Conservation (phyloP, 1,140 invertebrate species). For the Brachionus rubens region DNA sequence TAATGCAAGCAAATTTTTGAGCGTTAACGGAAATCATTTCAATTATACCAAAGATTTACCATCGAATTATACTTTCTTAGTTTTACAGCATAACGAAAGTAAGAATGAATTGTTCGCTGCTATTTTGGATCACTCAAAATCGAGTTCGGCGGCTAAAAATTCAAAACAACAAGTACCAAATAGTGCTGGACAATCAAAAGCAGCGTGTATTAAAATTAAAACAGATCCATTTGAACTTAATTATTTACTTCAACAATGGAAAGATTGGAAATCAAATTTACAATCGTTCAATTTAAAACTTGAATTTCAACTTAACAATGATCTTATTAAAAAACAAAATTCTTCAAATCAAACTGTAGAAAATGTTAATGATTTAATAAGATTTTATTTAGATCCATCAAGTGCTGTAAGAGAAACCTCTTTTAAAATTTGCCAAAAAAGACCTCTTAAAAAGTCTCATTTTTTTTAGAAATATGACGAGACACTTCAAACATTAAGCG, state of each 20-base stretch:
- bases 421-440: too few relatives aligned
- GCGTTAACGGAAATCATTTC: constrained; percentile 23
- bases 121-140: constrained; percentile 32
- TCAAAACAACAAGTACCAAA: constrained; percentile 21
- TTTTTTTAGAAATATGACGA: constrained; percentile 36
- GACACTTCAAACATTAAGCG: neutral
- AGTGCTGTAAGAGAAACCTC: constrained; percentile 2
- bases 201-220: constrained; percentile 7
- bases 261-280: constrained; percentile 42
- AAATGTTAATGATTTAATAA: neutral
- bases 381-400: constrained; percentile 10
- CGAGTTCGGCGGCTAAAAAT: neutral
- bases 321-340: constrained; percentile 9
- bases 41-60: constrained; percentile 15
- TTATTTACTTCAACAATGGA: constrained; percentile 42
- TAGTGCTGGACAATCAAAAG: constrained; percentile 7
- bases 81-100: constrained; percentile 35
- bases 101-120: constrained; percentile 36
- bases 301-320: constrained; percentile 41
- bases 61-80: constrained; percentile 25
- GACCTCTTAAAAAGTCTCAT: too few relatives aligned
- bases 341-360: neutral
- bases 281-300: constrained; percentile 36
- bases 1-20: constrained; percentile 18
- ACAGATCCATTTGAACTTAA: constrained; percentile 27